Evolutionary conservation across 1,140 invertebrate genomes (phyloP).

Genomic region (Sinonovacula constricta): DNA sequence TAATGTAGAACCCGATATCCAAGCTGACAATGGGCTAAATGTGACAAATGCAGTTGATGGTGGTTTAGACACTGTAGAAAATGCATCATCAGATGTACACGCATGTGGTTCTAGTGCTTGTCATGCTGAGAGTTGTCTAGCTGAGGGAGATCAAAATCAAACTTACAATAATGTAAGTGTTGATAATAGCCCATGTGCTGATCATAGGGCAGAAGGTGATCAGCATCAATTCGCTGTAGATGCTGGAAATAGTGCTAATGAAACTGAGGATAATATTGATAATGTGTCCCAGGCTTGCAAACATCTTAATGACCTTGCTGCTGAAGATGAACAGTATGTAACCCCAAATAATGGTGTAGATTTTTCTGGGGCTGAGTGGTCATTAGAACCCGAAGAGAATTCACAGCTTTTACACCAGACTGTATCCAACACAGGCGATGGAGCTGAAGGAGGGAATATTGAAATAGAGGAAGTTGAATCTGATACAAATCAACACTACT

Average conservation of each 20-base stretch:
- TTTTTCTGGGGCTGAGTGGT: slow-evolving; percentile 1
- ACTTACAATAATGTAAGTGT: slow-evolving; percentile 9
- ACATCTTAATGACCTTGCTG: slow-evolving; percentile 36
- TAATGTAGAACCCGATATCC: background rate
- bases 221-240: slow-evolving; percentile 11
- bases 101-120: background rate
- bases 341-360: background rate
- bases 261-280: too few relatives aligned
- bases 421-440: background rate
- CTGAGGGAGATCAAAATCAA: background rate
- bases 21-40: background rate
- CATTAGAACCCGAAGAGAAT: slow-evolving; percentile 34
- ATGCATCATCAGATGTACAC: background rate
- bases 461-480: background rate
- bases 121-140: background rate
- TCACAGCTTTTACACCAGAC: too few relatives aligned
- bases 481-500: background rate
- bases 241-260: background rate
- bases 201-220: slow-evolving; percentile 36
- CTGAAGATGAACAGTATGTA: slow-evolving; percentile 48
- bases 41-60: background rate
- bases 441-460: slow-evolving; percentile 3
- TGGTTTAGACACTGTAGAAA: background rate
- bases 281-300: too few relatives aligned
- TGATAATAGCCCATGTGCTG: background rate